Evolutionary conservation across 1,140 invertebrate genomes (phyloP).

Genomic region (Macrostomum lignano): DNA sequence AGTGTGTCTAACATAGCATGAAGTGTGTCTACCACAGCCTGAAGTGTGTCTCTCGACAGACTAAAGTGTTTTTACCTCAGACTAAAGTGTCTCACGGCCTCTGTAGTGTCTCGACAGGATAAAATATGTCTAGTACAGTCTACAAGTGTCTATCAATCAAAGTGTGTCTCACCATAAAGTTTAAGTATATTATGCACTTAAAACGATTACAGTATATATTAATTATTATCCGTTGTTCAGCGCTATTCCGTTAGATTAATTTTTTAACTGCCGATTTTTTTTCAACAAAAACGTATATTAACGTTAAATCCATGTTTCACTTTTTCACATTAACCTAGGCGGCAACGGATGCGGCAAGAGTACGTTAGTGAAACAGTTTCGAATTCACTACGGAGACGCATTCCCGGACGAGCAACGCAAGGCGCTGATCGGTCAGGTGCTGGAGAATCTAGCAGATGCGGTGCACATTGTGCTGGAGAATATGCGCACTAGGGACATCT

Average conservation of each 20-base stretch:
- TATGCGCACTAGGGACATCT: constrained; percentile 10
- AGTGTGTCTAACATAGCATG: no score
- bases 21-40: no score
- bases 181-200: background rate
- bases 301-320: background rate
- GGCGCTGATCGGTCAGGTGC: constrained; percentile 11
- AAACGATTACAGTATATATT: background rate
- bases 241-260: no score
- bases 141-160: no score
- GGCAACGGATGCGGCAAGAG: background rate
- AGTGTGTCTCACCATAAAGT: no score
- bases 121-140: no score
- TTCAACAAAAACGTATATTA: no score
- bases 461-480: constrained; percentile 12
- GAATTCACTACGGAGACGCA: constrained; percentile 15
- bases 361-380: constrained; percentile 15
- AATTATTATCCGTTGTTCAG: no score
- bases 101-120: no score
- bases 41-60: no score
- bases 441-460: constrained; percentile 13
- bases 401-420: constrained; percentile 11
- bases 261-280: background rate
- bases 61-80: no score
- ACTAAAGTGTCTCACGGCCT: no score
- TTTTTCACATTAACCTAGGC: background rate